A percentile compares a stretch with the other conserved stretches of the same genome.
phyloP scores from a whole-genome alignment of 2,113 vertebrate species.

The Terrapene triunguis region DNA sequence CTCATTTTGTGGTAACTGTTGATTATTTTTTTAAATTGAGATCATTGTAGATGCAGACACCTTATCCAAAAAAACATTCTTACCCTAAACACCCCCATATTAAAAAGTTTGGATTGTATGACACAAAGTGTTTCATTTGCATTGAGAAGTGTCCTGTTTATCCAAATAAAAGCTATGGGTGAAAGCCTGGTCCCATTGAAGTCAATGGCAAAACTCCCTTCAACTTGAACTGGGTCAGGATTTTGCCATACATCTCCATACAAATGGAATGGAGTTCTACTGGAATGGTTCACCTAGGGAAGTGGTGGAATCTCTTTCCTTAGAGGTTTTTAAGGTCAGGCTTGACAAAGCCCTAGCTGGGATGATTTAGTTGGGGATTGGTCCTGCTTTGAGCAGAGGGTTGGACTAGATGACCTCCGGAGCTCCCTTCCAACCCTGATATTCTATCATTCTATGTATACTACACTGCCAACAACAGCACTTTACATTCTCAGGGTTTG shows the following conservation, averaged over 20 bases:
- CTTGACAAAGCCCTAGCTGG: no score
- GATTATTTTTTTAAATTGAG: accelerated
- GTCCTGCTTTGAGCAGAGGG: no score
- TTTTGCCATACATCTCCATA: background rate
- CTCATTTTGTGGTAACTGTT: background rate
- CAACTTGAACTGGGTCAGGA: background rate
- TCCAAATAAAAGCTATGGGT: background rate
- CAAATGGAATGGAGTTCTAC: background rate
- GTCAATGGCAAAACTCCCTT: background rate
- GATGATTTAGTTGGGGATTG: no score
- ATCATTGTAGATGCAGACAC: background rate
- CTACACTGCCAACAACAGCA: accelerated
- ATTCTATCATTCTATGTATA: background rate
- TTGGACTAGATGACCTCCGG: no score
- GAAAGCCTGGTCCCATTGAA: background rate
- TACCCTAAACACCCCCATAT: background rate
- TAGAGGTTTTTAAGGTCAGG: no score
- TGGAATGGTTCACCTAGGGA: background rate
- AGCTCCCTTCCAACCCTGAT: no score
- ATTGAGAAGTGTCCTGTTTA: background rate
- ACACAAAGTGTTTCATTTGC: background rate
- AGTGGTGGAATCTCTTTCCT: no score
- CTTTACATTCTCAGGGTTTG: background rate
- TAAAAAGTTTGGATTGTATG: background rate
- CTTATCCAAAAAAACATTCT: background rate